Base-by-base conservation (phyloP, 2,888 invertebrate species). In the Hydraecia micacea region DNA sequence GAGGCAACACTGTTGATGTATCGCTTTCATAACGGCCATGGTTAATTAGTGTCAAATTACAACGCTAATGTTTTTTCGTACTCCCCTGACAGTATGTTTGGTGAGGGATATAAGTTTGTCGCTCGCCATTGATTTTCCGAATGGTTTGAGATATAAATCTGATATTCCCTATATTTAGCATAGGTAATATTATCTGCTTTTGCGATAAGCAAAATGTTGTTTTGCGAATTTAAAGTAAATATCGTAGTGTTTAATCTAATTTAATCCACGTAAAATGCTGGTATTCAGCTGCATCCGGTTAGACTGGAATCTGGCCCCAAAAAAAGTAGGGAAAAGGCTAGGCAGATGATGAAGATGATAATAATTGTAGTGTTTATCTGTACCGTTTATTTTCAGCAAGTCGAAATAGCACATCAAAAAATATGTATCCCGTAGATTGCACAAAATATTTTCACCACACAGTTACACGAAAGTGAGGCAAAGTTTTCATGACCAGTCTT, bases 41-140 rank as follows among this genome's bases (percentile, higher is more conserved):
- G 93, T 95, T 95, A 95, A 96, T 95, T 95, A 95, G 95, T 95
- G 93, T 95, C 95, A 92, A 93, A 94, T 95, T 95, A 95, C 95
- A 93, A 91, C 91, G 93, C 93, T 93, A 95, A 94, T 94, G 91
- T 95, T 95, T 93, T 94, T 93, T 91, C 90, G 83, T 86, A 86
- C 90, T 84, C 80, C 83, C 75, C 66, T 73, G 73, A 77, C 75
- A 73, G 77, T 77, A 68, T 88, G 85, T 84, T 81, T 77, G 79
- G 77, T 82, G 75, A 84, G 81, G 77, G 85, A 77, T 80, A 74
- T 68, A 79, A 72, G 60, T 73, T 80, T 77, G 42, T 79, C 69
- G 52, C 36, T 9, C 15, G 58, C 39, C 69, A 68, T 69, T 65
- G 69, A 55, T 70, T 73, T 75, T 15, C 0, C 1, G 1, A 67